These are phyloP conservation scores for Cydia amplana DNA, from an alignment of 1,140 invertebrate species.

Conservation along the genomic window DNA sequence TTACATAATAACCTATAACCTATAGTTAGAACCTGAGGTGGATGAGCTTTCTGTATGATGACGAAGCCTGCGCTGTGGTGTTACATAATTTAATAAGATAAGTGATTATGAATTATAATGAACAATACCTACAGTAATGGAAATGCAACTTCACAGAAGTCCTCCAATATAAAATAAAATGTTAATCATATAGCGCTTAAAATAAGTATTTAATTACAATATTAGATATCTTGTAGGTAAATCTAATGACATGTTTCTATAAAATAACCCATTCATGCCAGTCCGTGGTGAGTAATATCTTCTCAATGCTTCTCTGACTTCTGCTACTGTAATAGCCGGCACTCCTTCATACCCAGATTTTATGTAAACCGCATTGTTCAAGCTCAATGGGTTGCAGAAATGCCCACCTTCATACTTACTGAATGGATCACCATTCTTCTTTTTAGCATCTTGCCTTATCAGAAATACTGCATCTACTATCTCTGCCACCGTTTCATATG, in stretches of 20 bases:
- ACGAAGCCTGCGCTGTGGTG: too few relatives aligned
- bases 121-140: not conserved
- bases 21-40: too few relatives aligned
- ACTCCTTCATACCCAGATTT: constrained; percentile 78
- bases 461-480: constrained; percentile 85
- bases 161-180: not conserved
- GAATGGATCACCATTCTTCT: constrained; percentile 80
- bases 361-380: constrained; percentile 78
- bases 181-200: not conserved
- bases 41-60: too few relatives aligned
- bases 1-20: too few relatives aligned
- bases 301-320: constrained; percentile 80
- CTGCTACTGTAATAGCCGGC: constrained; percentile 77
- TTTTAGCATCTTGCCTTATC: constrained; percentile 82
- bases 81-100: too few relatives aligned
- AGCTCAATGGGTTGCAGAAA: constrained; percentile 76
- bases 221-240: constrained; percentile 55
- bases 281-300: constrained; percentile 73
- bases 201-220: constrained; percentile 3
- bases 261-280: constrained; percentile 74
- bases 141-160: not conserved
- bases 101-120: too few relatives aligned
- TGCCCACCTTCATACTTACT: constrained; percentile 78
- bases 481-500: constrained; percentile 86
- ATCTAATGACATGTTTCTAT: constrained; percentile 68